Evolutionary conservation across 2,888 invertebrate species (phyloP), one percentile per base, ranked within the genome.

Genomic region (Mactromeris polynyma): DNA sequence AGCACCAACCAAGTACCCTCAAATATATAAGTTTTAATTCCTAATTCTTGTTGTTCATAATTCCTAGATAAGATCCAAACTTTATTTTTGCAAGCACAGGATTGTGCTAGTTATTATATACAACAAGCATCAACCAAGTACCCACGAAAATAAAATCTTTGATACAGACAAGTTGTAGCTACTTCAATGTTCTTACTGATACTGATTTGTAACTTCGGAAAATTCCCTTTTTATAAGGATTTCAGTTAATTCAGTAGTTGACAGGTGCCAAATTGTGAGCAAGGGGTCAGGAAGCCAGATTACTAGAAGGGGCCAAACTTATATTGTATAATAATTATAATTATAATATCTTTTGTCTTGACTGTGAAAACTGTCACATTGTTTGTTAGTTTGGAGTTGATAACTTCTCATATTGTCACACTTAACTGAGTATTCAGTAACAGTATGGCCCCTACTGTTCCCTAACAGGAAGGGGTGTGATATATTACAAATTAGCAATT

Each of bases 241-340:
- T 21, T 21, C 38, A 31, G 51, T 26, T 26, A 73, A 31, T 58
- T 81, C 21, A 21, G 46, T 9, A 26, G 33, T 78, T 89, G 89
- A 81, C 86, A 91, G 69, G 85, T 91, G 89, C 79, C 88, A 88
- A 81, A 73, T 42, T 38, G 4, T 87, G 91, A 88, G 89, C 84
- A 85, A 79, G 31, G 79, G 26, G 86, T 88, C 86, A 88, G 73
- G 36, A 81, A 85, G 77, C 85, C 83, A 46, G 64, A 83, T 7
- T 19, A 64, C 79, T 73, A 69, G 85, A 83, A 80, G 78, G 40
- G 26, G 31, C 2, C 54, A 83, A 73, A 73, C 73, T 36, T 73
- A 64, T 73, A 73, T 73, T 73, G 73, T 73, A 73, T 33, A 73
- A 36, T 73, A 19, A 73, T 87, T 73, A 73, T 33, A 73, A 36